Evolutionary conservation across 2,888 invertebrate species (phyloP), one percentile per base, ranked within the genome.

Genomic region (Bimastos eiseni): DNA sequence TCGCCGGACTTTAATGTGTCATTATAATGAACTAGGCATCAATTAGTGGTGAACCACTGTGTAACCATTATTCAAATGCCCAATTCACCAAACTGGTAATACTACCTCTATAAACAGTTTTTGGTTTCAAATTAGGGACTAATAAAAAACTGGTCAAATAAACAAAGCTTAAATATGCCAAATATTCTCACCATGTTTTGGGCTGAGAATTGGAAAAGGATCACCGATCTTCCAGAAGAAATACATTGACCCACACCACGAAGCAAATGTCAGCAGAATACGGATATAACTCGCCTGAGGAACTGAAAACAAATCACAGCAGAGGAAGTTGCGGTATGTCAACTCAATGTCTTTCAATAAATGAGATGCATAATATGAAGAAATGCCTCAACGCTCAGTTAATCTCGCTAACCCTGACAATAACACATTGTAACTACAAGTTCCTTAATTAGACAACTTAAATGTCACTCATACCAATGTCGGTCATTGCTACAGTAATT

Each of bases 171-270:
- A 21, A n/a, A 70, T n/a, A n/a, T n/a, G 44, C 19, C 44, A 44
- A 44, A 19, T 44, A 34, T 37, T 37, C 93, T 93, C 93, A 95
- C 99, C 98, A 96, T 99, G 98, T 94, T 98, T 98, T 4, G 98
- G 98, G 95, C 97, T 99, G 41, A 98, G 96, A 93, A 99, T 97
- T 11, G 99, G 99, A 95, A 99, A 99, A 0, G 99, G 99, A 95
- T 99, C 99, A 0, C 99, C 99, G 92, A 99, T 96, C 96, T 99
- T 98, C 99, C 99, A 99, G 94, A 99, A 98, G 94, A 98, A 97
- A 94, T 98, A 98, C 38, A 99, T 96, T 94, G 98, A 99, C 90
- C 97, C 96, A 92, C 98, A 96, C 97, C 99, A 99, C 0, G 97
- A 97, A 90, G 97, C 95, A 92, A 97, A 95, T 5, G 98, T 98